Evolutionary conservation across 1,140 invertebrate genomes (phyloP).

Genomic region (Tribolium castaneum): DNA sequence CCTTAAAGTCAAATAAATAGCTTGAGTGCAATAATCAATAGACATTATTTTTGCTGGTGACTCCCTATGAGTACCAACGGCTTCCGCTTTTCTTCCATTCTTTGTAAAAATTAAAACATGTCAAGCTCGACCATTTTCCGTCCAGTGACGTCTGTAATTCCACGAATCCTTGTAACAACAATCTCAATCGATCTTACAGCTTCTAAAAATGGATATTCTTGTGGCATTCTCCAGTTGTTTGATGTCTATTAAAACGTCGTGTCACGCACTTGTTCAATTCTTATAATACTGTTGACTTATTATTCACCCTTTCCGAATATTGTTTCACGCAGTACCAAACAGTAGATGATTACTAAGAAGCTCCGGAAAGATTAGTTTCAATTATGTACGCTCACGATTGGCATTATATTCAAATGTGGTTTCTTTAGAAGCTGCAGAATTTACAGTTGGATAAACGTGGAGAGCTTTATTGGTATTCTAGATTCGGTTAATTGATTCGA

Average conservation of each 20-base stretch:
- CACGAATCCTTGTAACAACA: neutral
- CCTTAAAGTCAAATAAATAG: too few species aligned
- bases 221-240: neutral
- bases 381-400: conserved; percentile 21
- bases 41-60: too few species aligned
- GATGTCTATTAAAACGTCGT: conserved; percentile 20
- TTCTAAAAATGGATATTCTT: conserved; percentile 37
- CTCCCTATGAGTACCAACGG: neutral
- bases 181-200: conserved; percentile 21
- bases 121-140: neutral
- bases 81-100: neutral
- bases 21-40: too few species aligned
- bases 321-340: neutral
- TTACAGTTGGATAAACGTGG: neutral
- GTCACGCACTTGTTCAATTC: conserved; percentile 27
- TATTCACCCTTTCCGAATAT: neutral
- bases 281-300: neutral
- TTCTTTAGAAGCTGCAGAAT: neutral
- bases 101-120: neutral
- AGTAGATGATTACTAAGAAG: neutral
- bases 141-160: conserved; percentile 8
- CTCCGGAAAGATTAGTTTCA: conserved; percentile 17
- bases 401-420: conserved; percentile 15
- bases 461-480: neutral
- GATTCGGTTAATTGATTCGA: neutral